Base-by-base conservation (phyloP, 53 echinoderm and acorn worm species). In the Luidia sarsii region DNA sequence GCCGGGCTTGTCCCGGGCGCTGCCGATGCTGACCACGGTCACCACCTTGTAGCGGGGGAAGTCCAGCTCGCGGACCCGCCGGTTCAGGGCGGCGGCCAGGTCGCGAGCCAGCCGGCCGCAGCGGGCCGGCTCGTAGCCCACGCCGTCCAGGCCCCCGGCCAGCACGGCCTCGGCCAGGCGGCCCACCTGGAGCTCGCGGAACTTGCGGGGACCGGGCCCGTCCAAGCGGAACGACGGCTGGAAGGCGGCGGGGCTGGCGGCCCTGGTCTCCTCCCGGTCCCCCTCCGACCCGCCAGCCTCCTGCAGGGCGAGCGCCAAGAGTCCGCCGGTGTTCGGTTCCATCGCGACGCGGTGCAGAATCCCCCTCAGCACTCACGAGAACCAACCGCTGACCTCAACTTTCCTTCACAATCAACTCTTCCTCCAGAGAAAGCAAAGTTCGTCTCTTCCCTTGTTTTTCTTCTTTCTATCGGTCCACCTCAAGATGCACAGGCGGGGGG, bases 11-110 rank as follows among this genome's bases (percentile, higher is more conserved):
- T 91, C 88, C 71, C 65, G 79, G 37, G 62, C 85, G 36, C 94
- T 91, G 21, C 94, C 94, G 57, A 94, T 87, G 73, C 86, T 94
- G 23, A 94, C 94, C 52, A 88, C 63, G 45, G 87, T 83, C 22
- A 94, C 94, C 34, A 85, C 80, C 65, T 94, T 94, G 31, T 94
- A 94, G 14, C 94, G 48, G 34, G 91, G 85, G 10, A 85, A 74
- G 36, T 55, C 46, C 69, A 91, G 68, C 31, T 64, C 53, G 30
- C 92, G 88, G 21, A 94, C 77, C 48, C 65, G 43, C n/a, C 89
- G 89, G 81, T 89, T 88, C 55, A 94, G 86, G 11, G 33, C 64
- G 1, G 72, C 88, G 1, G 94, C 91, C 18, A 94, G 57, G 28
- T 89, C 84, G 8, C 88, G 75, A 22, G 91, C 85, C 23, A 91